A percentile compares a stretch with the other conserved stretches of the same genome.
These are phyloP conservation scores for Nannobrachium achirus DNA, from an alignment of 2,113 vertebrate species.

Conservation along the genomic window DNA sequence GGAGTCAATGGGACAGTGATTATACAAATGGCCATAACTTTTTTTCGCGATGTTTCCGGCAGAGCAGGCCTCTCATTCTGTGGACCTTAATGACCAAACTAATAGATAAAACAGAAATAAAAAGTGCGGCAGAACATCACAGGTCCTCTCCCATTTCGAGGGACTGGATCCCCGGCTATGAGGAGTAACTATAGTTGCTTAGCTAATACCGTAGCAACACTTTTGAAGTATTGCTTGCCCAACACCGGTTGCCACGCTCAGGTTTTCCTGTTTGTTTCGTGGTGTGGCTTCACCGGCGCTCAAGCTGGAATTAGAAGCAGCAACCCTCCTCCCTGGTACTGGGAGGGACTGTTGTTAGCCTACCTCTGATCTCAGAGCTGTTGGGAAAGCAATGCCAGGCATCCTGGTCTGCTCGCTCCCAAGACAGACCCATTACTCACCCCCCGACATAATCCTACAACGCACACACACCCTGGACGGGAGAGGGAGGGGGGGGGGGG, in stretches of 20 bases:
- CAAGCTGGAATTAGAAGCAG: constrained; percentile 62
- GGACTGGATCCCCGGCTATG: too few species aligned
- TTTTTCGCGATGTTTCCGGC: too few species aligned
- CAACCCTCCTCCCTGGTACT: constrained; percentile 66
- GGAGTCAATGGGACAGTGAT: too few species aligned
- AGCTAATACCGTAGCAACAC: too few species aligned
- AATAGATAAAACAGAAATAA: too few species aligned
- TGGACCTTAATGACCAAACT: too few species aligned
- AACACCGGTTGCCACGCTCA: constrained; percentile 26
- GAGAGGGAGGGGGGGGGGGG: constrained; percentile 19
- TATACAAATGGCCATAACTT: too few species aligned
- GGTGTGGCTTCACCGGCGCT: constrained; percentile 51
- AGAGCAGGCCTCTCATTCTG: too few species aligned
- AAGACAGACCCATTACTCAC: constrained; percentile 61
- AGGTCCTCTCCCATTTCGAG: too few species aligned
- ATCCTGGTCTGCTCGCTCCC: constrained; percentile 52
- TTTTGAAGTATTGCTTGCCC: too few species aligned
- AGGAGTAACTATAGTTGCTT: too few species aligned
- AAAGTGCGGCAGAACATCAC: too few species aligned
- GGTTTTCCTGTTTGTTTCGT: constrained; percentile 55
- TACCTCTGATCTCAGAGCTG: constrained; percentile 56
- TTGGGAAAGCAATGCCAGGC: constrained; percentile 65
- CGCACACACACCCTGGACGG: constrained; percentile 40
- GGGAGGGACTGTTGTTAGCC: constrained; percentile 61
- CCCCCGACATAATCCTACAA: constrained; percentile 48